These are phyloP conservation scores for Apodemus speciosus DNA, from an alignment of 2,113 vertebrate genomes.

Conservation along the genomic window DNA sequence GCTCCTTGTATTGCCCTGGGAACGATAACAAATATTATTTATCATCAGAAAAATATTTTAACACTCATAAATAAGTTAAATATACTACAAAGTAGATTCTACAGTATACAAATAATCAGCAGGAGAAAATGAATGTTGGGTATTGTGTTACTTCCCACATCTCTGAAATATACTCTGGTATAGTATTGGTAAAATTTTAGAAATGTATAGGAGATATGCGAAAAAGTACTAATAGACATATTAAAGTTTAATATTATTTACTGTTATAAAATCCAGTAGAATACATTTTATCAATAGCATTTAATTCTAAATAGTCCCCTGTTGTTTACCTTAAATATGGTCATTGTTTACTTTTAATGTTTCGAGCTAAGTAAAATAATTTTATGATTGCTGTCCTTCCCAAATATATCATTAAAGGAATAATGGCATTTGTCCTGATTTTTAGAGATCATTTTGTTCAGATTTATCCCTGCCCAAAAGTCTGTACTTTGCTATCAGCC, in stretches of 20 bases:
- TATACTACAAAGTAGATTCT: neutral
- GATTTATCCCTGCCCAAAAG: neutral
- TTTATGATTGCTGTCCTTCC: neutral
- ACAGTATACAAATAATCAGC: constrained; percentile 3
- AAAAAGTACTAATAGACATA: neutral
- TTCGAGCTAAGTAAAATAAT: neutral
- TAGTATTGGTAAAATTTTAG: constrained; percentile 7
- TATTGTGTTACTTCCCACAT: neutral
- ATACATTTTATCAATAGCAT: neutral
- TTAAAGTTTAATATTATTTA: neutral
- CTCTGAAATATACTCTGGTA: constrained; percentile 19
- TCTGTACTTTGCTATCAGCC: neutral
- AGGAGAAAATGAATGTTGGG: neutral
- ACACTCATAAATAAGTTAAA: constrained; percentile 25
- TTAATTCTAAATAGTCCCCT: neutral
- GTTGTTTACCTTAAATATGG: neutral
- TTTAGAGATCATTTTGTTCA: neutral
- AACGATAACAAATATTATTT: constrained; percentile 28
- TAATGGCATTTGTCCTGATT: neutral
- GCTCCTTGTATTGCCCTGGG: neutral
- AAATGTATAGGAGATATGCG: neutral
- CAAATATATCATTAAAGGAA: neutral
- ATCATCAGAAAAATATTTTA: neutral
- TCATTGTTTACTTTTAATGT: neutral
- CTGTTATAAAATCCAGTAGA: neutral